Evolutionary conservation across 2,888 invertebrate genomes (phyloP).

Genomic region (Papilio gigon): DNA sequence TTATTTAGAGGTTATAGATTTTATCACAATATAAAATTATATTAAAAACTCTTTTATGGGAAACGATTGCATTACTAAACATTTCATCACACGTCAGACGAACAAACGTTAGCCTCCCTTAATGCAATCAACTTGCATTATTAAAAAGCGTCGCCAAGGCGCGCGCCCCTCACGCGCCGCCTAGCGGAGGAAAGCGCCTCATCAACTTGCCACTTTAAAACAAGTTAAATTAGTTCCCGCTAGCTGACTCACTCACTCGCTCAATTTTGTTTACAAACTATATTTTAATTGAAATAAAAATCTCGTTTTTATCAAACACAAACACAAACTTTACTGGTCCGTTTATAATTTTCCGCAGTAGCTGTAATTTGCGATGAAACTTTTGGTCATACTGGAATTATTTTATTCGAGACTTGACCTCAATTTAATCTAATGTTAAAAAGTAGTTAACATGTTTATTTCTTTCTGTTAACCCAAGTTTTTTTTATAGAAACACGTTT

Average conservation of each 20-base stretch:
- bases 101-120: not conserved
- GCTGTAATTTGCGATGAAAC: not conserved
- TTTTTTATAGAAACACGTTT: no score
- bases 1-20: no score
- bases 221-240: constrained; percentile 35
- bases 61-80: not conserved
- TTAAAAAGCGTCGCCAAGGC: constrained; percentile 10
- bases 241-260: constrained; percentile 15
- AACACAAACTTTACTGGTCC: not conserved
- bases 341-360: not conserved
- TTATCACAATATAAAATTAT: no score
- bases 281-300: constrained; percentile 27
- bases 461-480: no score
- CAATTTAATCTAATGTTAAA: no score
- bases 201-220: constrained; percentile 34
- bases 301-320: not conserved
- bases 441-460: no score
- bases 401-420: not conserved
- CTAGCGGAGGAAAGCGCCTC: constrained; percentile 3
- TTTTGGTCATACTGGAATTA: not conserved
- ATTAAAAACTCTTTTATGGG: not conserved
- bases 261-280: constrained; percentile 21
- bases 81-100: not conserved
- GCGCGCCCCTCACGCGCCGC: not conserved
- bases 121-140: not conserved